Evolutionary conservation across 2,113 vertebrate species (phyloP).

Genomic region (Proterorhinus semilunaris): DNA sequence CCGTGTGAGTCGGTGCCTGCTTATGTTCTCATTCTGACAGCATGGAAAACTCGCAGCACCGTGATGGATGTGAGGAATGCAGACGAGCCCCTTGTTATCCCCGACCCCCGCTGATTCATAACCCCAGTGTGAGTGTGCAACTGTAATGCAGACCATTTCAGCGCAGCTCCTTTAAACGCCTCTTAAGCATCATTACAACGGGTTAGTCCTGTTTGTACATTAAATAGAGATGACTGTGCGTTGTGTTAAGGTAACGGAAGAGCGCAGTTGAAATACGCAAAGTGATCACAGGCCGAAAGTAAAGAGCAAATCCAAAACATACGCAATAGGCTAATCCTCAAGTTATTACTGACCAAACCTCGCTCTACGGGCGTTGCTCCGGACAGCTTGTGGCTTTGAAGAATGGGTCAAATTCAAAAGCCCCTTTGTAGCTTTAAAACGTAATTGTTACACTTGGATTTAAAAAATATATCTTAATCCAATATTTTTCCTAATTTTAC

Average conservation of each 20-base stretch:
- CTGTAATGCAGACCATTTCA: conserved; percentile 16
- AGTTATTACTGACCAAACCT: too few relatives aligned
- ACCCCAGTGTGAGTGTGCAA: conserved; percentile 24
- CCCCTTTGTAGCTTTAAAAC: too few relatives aligned
- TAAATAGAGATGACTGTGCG: background rate
- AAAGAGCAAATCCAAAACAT: background rate
- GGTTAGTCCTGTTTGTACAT: background rate
- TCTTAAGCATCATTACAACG: conserved; percentile 5
- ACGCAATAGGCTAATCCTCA: too few relatives aligned
- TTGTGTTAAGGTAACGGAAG: background rate
- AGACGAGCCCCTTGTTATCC: conserved; percentile 43
- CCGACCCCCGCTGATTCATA: conserved; percentile 57
- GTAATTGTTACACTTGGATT: too few relatives aligned
- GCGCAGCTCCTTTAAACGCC: conserved; percentile 9
- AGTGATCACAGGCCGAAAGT: background rate
- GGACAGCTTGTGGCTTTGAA: too few relatives aligned
- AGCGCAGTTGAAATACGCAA: too few relatives aligned
- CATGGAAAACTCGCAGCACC: conserved; percentile 59
- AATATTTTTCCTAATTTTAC: too few relatives aligned
- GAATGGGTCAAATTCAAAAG: too few relatives aligned
- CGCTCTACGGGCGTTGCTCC: too few relatives aligned
- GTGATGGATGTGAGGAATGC: conserved; percentile 59
- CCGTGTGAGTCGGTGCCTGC: background rate
- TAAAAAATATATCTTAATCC: too few relatives aligned
- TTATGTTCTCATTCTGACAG: conserved; percentile 29